Base-by-base conservation (phyloP, 2,888 invertebrate genomes). In the Amphiduros pacificus region DNA sequence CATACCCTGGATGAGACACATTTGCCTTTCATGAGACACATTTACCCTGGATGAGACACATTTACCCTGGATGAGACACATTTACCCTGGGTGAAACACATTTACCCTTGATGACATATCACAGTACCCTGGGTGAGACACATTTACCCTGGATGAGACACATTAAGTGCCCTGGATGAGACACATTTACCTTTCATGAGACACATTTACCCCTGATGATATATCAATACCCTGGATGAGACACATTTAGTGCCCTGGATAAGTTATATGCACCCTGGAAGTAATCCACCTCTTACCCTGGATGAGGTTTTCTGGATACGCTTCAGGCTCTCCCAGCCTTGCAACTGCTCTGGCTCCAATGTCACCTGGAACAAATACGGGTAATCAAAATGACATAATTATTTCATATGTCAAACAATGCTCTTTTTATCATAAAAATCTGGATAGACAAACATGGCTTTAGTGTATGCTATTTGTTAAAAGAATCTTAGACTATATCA, bases 261-360 rank as follows among this genome's bases (percentile, higher is more conserved):
- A 11, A 36, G 17, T 36, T 11, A 11, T 36, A 49, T 20, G 11
- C 14, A 49, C 49, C 9, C 49, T 17, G 22, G 14, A 20, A 22
- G 14, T 49, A 6, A 48, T 20, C 6, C 6, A 20, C 9, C 5
- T 62, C 73, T 71, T 68, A 79, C 79, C 71, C 79, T 70, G n/a
- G 79, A 78, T 49, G 75, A 75, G 26, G 77, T 77, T 60, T 75
- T 78, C 73, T 79, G 74, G 5, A 73, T 68, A 49, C 70, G 70
- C 20, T 77, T 68, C 0, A 78, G 69, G 50, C 66, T 70, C 59
- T 80, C 79, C 54, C 78, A 71, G 14, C 74, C 75, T 61, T 74
- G 71, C 17, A 74, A 62, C 63, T 79, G 78, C 53, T 78, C 75
- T 17, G 77, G 73, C 56, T 78, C 75, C 28, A 75, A 64, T 28